Base-by-base conservation (phyloP, 2,113 vertebrate genomes). In the Promerops cafer region DNA sequence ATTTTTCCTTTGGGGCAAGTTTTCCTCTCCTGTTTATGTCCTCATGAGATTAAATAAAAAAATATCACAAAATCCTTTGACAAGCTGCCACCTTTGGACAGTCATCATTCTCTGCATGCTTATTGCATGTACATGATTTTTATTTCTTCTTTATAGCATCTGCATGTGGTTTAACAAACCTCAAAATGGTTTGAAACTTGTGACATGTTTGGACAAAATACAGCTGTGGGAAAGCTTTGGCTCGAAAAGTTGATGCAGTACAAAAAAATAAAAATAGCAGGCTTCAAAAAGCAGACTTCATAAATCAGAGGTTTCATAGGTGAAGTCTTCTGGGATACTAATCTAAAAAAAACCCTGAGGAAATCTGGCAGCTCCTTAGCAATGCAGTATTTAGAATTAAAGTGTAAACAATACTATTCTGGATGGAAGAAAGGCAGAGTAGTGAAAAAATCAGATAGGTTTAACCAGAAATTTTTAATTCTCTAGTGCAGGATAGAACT, bases 161-260 rank as follows among this genome's bases (percentile, higher is more conserved):
- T 0, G 0, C 28, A 16, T 42, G 35, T 83, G 59, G 66, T 83
- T 61, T 72, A 86, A 76, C 14, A 72, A 83, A 49, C 11, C 5
- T 6, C 35, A 35, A 91, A 94, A 60, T 0, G 1, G 26, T 44
- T 59, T 44, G 63, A 77, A 93, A 75, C 60, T 83, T 93, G 69
- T 89, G 93, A 94, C 52, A 33, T 75, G 56, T 92, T 94, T 94
- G 83, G 86, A 93, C 42, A 89, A 89, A 83, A 90, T 50, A 50
- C 89, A 94, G 80, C 83, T 86, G 80, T 8, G 4, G 27, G 26
- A 33, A 80, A 68, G 26, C 22, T 83, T 86, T 90, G 85, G 59
- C 79, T 86, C 8, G 2, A 85, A 89, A 93, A 83, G 7, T 39
- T 70, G n/a, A 19, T 80, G 74, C 39, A 68, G 56, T 40, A 42